Evolutionary conservation across 2,888 invertebrate species (phyloP).

Genomic region (Parapristionchus giblindavisi): DNA sequence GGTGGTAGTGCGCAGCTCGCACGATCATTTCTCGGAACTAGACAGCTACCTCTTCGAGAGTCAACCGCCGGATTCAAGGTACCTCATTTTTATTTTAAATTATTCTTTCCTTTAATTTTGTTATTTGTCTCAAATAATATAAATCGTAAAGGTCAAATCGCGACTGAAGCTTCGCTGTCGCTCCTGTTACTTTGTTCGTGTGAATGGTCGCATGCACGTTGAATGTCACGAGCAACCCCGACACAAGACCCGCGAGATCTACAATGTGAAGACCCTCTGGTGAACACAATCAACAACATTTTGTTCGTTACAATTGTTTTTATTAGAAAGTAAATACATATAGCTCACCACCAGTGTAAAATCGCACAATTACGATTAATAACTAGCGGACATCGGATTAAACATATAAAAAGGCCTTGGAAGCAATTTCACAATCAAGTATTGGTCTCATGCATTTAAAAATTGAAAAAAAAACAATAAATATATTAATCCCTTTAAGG

Average conservation of each 20-base stretch:
- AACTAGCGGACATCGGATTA: background rate
- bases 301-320: background rate
- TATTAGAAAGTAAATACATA: background rate
- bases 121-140: background rate
- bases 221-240: conserved; percentile 61
- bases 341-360: background rate
- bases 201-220: conserved; percentile 63
- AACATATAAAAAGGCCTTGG: too few species aligned
- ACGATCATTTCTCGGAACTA: conserved; percentile 32
- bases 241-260: conserved; percentile 59
- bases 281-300: conserved; percentile 43
- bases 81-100: background rate
- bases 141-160: conserved; percentile 50
- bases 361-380: background rate
- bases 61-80: conserved; percentile 39
- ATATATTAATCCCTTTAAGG: too few species aligned
- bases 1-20: conserved; percentile 5
- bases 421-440: too few species aligned
- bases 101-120: background rate
- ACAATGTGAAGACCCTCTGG: conserved; percentile 61
- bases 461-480: too few species aligned
- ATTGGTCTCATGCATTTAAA: too few species aligned
- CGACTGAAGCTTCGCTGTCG: conserved; percentile 61
- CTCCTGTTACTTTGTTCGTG: conserved; percentile 61
- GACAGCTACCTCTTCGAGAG: conserved; percentile 19